Evolutionary conservation across 2,113 vertebrate species (phyloP).

Genomic region (Chionomys nivalis): DNA sequence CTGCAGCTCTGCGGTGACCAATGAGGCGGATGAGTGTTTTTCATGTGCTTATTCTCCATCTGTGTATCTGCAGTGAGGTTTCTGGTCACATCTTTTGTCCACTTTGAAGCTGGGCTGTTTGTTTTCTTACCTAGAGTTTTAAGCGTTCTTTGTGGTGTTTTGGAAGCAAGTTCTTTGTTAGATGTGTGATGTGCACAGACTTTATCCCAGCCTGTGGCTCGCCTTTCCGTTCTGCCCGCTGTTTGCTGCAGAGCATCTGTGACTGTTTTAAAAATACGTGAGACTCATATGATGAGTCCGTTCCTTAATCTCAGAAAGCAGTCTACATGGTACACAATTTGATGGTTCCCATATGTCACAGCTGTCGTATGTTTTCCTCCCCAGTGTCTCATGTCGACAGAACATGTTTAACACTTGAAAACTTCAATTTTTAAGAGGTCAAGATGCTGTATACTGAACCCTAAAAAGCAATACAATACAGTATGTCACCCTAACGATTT

Average conservation of each 20-base stretch:
- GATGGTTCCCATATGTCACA: constrained; percentile 5
- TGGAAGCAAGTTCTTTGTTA: not conserved
- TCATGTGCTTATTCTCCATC: constrained; percentile 66
- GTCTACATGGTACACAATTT: not conserved
- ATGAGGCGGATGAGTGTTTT: not conserved
- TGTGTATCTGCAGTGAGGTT: constrained; percentile 9
- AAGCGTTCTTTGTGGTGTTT: constrained; percentile 49
- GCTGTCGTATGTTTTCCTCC: not conserved
- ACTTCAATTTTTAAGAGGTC: not conserved
- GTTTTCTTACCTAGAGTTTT: constrained; percentile 46
- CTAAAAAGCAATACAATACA: not conserved
- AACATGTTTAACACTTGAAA: not conserved
- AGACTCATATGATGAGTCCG: not conserved
- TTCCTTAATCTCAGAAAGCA: constrained; percentile 22
- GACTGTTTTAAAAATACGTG: not conserved
- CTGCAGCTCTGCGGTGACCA: constrained; percentile 12
- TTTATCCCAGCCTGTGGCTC: constrained; percentile 1
- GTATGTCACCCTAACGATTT: not conserved
- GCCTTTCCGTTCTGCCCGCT: constrained; percentile 5
- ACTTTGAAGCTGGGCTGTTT: constrained; percentile 1
- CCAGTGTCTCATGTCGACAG: not conserved
- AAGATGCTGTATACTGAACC: not conserved
- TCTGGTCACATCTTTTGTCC: constrained; percentile 28
- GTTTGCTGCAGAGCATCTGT: constrained; percentile 30
- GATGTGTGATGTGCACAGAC: not conserved